Evolutionary conservation across 2,113 vertebrate species (phyloP), one percentile per base, ranked within the genome.

Genomic region (Limanda limanda): DNA sequence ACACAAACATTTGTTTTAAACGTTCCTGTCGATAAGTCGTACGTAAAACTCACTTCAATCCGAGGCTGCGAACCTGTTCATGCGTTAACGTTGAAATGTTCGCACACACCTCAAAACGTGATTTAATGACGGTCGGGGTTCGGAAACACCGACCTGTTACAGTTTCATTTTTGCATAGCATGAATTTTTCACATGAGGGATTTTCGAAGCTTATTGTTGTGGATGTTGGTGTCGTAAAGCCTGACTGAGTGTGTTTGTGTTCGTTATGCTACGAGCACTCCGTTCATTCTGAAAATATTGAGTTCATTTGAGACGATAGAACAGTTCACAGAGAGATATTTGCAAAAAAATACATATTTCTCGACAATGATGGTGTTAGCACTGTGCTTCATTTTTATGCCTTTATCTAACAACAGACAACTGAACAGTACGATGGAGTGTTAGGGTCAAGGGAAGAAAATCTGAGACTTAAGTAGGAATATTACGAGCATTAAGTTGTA

Each of bases 101-200:
- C 23, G 24, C 76, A 68, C n/a, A 71, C 73, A 68, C 63, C 57
- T 82, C 68, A 24, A 15, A 12, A 21, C 74, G 85, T 18, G 20
- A 63, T 45, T 69, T 60, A 1, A 62, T 56, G 13, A 58, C 31
- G 6, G 47, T 18, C 6, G 8, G 35, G 48, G 48, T 64, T 75
- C 42, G 58, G 14, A 83, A 76, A 76, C 54, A 10, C 18, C 18
- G 64, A 77, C 81, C 68, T 83, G 71, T 77, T 57, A 78, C 63
- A 20, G n/a, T 71, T 82, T 80, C 4, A 13, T 80, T 93, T 31
- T 93, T 93, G 92, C 91, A 93, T 93, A 93, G 91, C 85, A 74
- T 85, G 87, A 25, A 71, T 75, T 86, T 86, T 87, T 86, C 82
- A 87, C 78, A 76, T 58, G 77, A 85, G 77, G 84, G 79, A 86